phyloP scores from a whole-genome alignment of 2,113 vertebrate species.

The Apodemus sylvaticus region DNA sequence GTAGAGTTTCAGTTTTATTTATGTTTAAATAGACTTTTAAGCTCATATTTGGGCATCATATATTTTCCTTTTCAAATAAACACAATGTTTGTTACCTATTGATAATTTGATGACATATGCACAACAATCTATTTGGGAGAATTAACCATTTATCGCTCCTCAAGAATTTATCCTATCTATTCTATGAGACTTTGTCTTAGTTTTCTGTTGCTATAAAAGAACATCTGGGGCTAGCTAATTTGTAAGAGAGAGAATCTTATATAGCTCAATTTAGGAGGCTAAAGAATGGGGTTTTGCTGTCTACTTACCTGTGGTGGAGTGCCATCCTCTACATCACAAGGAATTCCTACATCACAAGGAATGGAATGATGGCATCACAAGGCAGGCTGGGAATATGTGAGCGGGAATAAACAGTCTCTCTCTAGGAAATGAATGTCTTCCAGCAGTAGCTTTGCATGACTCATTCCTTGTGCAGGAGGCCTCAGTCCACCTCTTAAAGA shows the following conservation, averaged over 20 bases:
- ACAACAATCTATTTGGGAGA: neutral
- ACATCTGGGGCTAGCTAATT: neutral
- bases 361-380: neutral
- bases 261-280: neutral
- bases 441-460: neutral
- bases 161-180: neutral
- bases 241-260: neutral
- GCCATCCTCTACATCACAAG: no score
- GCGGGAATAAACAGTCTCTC: neutral
- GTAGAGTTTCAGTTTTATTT: conserved; percentile 33
- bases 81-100: neutral
- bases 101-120: neutral
- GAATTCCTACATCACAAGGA: neutral
- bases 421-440: neutral
- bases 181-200: neutral
- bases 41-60: neutral
- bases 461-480: neutral
- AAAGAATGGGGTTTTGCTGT: neutral
- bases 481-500: neutral
- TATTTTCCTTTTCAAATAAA: neutral
- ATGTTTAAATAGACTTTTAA: conserved; percentile 7
- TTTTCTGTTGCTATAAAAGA: neutral
- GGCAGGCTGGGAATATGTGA: neutral
- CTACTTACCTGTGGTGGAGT: neutral
- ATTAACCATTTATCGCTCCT: neutral